Evolutionary conservation across 2,888 invertebrate species (phyloP).

Genomic region (Muscina levida): DNA sequence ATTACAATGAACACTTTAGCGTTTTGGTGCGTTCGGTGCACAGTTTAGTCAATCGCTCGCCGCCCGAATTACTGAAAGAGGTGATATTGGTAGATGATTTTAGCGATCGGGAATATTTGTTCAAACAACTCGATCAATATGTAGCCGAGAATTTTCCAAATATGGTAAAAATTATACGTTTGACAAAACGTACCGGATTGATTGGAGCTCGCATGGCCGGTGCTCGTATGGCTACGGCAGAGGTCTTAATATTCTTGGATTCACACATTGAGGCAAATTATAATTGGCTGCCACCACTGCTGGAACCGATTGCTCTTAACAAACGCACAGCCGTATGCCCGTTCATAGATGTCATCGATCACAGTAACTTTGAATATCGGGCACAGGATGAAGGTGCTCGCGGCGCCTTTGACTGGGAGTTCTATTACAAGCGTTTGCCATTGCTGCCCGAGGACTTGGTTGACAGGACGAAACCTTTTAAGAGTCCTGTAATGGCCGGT

Average conservation of each 20-base stretch:
- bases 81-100: slow-evolving; percentile 94
- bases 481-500: slow-evolving; percentile 98
- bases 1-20: slow-evolving; percentile 96
- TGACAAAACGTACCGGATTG: slow-evolving; percentile 88
- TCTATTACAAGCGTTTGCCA: slow-evolving; percentile 97
- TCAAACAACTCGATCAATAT: slow-evolving; percentile 87
- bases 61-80: slow-evolving; percentile 90
- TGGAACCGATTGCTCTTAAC: slow-evolving; percentile 93
- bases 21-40: slow-evolving; percentile 90
- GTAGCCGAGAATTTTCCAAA: slow-evolving; percentile 86
- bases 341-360: slow-evolving; percentile 97
- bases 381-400: slow-evolving; percentile 96
- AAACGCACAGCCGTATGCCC: slow-evolving; percentile 95
- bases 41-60: slow-evolving; percentile 92
- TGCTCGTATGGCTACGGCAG: slow-evolving; percentile 88
- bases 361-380: slow-evolving; percentile 94
- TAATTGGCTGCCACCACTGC: slow-evolving; percentile 94
- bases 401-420: slow-evolving; percentile 98
- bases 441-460: slow-evolving; percentile 80
- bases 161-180: slow-evolving; percentile 86
- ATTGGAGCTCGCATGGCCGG: slow-evolving; percentile 94
- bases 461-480: slow-evolving; percentile 77
- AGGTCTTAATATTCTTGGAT: slow-evolving; percentile 93
- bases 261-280: slow-evolving; percentile 95
- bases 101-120: slow-evolving; percentile 89